Percentiles rank a stretch among this genome's conserved stretches.
These are phyloP conservation scores for Drosophila rhopaloa DNA, from an alignment of 1,140 invertebrate genomes.

Conservation along the genomic window DNA sequence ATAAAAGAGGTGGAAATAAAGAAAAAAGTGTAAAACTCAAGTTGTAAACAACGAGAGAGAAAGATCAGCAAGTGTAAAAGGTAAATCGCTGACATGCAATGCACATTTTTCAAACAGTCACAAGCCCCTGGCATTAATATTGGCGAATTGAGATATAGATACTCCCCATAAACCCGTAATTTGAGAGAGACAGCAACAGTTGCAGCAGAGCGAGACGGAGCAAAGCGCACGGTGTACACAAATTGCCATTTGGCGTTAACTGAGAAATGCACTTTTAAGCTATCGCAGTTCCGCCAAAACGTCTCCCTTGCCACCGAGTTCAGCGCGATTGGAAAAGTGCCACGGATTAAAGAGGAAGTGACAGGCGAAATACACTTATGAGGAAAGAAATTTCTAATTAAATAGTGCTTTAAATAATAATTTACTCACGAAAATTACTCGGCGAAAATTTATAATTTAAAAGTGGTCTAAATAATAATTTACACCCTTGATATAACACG, in stretches of 20 bases:
- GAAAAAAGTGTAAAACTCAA: neutral
- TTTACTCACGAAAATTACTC: too few species aligned
- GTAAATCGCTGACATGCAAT: conserved; percentile 72
- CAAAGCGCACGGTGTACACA: conserved; percentile 59
- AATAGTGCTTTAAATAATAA: too few species aligned
- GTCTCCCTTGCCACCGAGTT: neutral
- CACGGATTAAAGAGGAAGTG: neutral
- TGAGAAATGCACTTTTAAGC: conserved; percentile 81
- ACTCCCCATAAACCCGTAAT: conserved; percentile 52
- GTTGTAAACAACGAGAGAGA: conserved; percentile 15
- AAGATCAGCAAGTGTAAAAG: conserved; percentile 44
- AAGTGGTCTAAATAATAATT: too few species aligned
- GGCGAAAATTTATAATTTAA: too few species aligned
- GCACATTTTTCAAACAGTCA: conserved; percentile 74
- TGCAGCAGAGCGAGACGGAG: conserved; percentile 1
- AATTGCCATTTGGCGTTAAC: conserved; percentile 76
- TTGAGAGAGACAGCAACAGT: conserved; percentile 28
- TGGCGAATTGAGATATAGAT: conserved; percentile 56
- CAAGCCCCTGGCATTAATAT: conserved; percentile 64
- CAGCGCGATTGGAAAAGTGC: conserved; percentile 33
- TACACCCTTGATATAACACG: too few species aligned
- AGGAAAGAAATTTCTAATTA: too few species aligned
- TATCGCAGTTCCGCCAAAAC: conserved; percentile 18
- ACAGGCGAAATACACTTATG: conserved; percentile 16
- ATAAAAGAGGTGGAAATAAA: conserved; percentile 1